These are phyloP conservation scores for Pachypeltis micranthus DNA, from an alignment of 1,140 invertebrate genomes.

Conservation along the genomic window DNA sequence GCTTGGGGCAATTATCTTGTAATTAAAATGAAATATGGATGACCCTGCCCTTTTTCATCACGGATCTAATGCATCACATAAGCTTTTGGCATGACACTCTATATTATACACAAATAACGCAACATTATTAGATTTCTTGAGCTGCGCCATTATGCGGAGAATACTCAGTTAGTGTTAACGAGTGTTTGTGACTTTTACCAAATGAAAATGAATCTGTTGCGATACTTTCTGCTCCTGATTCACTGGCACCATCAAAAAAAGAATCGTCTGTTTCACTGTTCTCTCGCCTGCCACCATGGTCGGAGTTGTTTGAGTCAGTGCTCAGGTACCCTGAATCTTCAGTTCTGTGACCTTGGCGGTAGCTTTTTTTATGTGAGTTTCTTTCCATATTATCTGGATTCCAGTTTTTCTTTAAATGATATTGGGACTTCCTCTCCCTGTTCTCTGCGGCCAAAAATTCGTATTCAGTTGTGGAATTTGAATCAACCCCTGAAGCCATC, in stretches of 20 bases:
- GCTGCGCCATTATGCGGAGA: background rate
- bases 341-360: conserved; percentile 15
- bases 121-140: background rate
- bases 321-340: conserved; percentile 29
- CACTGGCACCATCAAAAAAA: conserved; percentile 72
- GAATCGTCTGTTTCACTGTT: conserved; percentile 66
- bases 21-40: no score
- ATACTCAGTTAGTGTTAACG: conserved; percentile 5
- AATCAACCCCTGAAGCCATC: background rate
- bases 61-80: no score
- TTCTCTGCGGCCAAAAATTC: background rate
- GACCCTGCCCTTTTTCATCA: no score
- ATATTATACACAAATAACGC: no score
- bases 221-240: conserved; percentile 70
- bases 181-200: conserved; percentile 47
- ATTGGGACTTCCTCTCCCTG: background rate
- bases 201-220: conserved; percentile 81
- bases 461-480: background rate
- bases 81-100: no score
- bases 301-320: conserved; percentile 20
- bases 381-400: conserved; percentile 41
- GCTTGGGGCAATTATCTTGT: no score
- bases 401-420: conserved; percentile 27
- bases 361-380: conserved; percentile 25
- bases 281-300: conserved; percentile 36